Conservation (phyloP, 1,140 invertebrate genomes). For the Drosophila kurseongensis region DNA sequence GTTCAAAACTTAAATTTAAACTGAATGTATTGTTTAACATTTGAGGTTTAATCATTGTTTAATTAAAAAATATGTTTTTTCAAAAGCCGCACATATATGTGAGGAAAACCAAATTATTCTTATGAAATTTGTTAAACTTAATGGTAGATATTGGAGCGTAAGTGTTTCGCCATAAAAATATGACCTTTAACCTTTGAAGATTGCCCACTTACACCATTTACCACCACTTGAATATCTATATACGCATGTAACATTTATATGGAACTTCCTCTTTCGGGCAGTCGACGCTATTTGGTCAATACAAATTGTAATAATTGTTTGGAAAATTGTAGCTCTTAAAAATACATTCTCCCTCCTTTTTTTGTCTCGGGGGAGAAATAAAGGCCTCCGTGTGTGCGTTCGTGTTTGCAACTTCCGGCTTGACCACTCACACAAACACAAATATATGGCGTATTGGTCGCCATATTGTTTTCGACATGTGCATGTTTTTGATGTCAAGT, state of each 20-base stretch:
- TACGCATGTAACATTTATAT: conserved; percentile 2
- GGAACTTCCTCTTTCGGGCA: conserved; percentile 27
- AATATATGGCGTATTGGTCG: conserved; percentile 41
- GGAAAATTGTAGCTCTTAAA: conserved; percentile 76
- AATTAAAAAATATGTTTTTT: no score
- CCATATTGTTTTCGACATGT: conserved; percentile 78
- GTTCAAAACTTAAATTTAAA: no score
- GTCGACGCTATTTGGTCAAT: conserved; percentile 31
- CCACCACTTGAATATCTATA: conserved; percentile 8
- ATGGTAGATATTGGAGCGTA: neutral
- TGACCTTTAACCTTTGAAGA: conserved; percentile 25
- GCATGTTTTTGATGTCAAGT: conserved; percentile 78
- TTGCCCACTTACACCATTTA: conserved; percentile 16
- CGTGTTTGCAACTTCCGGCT: conserved; percentile 65
- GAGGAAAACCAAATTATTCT: neutral
- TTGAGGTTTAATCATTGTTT: no score
- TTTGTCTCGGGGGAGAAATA: conserved; percentile 52
- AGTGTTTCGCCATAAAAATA: neutral
- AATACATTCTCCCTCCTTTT: conserved; percentile 51
- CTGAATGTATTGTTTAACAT: no score
- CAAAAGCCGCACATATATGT: no score
- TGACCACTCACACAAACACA: conserved; percentile 17
- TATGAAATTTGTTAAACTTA: neutral
- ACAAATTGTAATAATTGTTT: conserved; percentile 80
- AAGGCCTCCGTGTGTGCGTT: conserved; percentile 31